A percentile compares a stretch with the other conserved stretches of the same genome.
Evolutionary conservation across 2,113 vertebrate species (phyloP).

Genomic region (Pygoscelis antarcticus): DNA sequence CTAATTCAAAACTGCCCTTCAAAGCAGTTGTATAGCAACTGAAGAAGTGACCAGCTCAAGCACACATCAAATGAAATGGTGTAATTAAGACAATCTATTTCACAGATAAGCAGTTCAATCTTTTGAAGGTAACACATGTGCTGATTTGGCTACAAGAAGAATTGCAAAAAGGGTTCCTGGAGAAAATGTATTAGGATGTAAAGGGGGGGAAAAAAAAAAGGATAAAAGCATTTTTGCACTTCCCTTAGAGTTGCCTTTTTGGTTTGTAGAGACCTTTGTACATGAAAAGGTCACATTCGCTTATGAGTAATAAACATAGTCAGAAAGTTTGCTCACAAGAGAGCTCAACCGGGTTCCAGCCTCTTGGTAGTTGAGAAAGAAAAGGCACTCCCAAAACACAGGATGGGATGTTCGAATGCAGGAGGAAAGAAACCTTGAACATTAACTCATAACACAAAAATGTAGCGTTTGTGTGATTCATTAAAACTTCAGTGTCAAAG

Average conservation of each 20-base stretch:
- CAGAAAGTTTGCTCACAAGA: neutral
- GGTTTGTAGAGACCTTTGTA: neutral
- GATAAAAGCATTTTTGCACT: neutral
- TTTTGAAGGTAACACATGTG: neutral
- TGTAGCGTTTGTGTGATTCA: neutral
- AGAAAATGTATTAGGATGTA: neutral
- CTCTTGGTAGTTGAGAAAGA: neutral
- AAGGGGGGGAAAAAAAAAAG: neutral
- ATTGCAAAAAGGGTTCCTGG: neutral
- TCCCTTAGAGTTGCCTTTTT: neutral
- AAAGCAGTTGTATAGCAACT: neutral
- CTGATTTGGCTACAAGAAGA: neutral
- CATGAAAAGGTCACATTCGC: neutral
- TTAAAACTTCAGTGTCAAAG: neutral
- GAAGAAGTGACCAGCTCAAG: neutral
- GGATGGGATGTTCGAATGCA: neutral
- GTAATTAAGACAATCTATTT: neutral
- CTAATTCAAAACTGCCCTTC: neutral
- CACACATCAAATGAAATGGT: neutral
- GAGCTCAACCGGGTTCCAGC: fast-evolving
- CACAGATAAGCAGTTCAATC: neutral
- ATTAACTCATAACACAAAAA: neutral
- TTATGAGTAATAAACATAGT: neutral
- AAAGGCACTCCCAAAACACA: neutral
- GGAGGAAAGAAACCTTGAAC: neutral